Evolutionary conservation across 2,797 vertebrate species (phyloP), one percentile per base, ranked within the genome.

Genomic region (Myotis vivesi): DNA sequence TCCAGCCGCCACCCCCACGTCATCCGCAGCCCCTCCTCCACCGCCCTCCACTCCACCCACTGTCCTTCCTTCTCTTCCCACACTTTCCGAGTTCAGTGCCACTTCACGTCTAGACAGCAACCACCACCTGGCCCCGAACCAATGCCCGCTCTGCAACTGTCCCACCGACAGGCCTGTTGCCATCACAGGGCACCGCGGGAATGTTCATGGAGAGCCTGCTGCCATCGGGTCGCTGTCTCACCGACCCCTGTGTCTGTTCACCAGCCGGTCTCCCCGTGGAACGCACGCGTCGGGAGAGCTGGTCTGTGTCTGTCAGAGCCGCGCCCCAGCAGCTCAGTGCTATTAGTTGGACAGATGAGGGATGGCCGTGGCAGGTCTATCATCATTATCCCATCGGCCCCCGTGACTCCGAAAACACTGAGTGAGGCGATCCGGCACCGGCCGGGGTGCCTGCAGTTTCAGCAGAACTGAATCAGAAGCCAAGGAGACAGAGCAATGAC

Each of bases 401-500:
- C 90, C 1, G 5, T 38, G 38, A 66, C 33, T 28, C 8, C 12
- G 19, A 44, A n/a, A 86, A 83, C 55, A 36, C 16, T 8, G 1
- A 15, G 1, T 7, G 25, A 76, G 23, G 33, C 23, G 55, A 82
- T 15, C 36, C 28, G 87, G 81, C n/a, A 77, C 38, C 46, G 30
- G 51, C 64, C 9, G 3, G 36, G 46, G 66, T 1, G 49, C 80
- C 59, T 75, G 57, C 30, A n/a, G 68, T 30, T 80, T 95, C 46
- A 30, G 80, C 68, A 87, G 57, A 80, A 80, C 71, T 25, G 36
- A 75, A 87, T 87, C 81, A 84, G 82, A 80, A 89, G 68, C 36
- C 11, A 49, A 89, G 85, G 84, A 33, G 75, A 62, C 0, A 0
- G 46, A 57, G 57, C 30, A 38, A 28, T 53, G 79, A 69, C 20